Evolutionary conservation across 2,888 invertebrate genomes (phyloP).

Genomic region (Odontocerum albicorne): DNA sequence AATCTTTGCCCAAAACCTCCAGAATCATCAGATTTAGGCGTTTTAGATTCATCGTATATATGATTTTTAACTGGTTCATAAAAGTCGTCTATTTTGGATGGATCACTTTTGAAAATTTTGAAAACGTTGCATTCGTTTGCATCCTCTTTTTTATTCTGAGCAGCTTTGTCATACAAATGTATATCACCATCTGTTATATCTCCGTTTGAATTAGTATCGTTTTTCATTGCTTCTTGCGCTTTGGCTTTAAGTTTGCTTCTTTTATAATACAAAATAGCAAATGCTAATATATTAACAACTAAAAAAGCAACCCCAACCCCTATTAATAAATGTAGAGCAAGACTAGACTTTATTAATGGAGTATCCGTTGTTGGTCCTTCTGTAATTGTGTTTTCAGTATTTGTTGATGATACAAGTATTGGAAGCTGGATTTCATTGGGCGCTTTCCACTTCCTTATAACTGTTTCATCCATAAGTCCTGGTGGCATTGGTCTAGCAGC

Average conservation of each 20-base stretch:
- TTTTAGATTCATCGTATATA: slow-evolving; percentile 58
- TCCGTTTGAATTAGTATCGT: slow-evolving; percentile 53
- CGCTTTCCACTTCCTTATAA: slow-evolving; percentile 34
- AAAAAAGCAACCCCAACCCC: slow-evolving; percentile 71
- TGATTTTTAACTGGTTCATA: slow-evolving; percentile 56
- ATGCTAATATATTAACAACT: slow-evolving; percentile 70
- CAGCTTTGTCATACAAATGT: slow-evolving; percentile 41
- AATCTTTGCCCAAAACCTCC: slow-evolving; percentile 62
- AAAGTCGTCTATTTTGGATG: slow-evolving; percentile 51
- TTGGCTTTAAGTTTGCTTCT: slow-evolving; percentile 59
- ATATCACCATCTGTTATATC: slow-evolving; percentile 44
- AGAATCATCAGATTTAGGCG: slow-evolving; percentile 58
- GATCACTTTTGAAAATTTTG: slow-evolving; percentile 54
- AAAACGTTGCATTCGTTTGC: slow-evolving; percentile 62
- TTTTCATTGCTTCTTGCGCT: slow-evolving; percentile 51
- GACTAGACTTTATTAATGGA: slow-evolving; percentile 58
- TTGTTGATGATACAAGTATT: slow-evolving; percentile 18
- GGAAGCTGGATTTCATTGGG: slow-evolving; percentile 15
- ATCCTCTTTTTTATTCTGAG: slow-evolving; percentile 54
- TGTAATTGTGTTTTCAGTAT: slow-evolving; percentile 19
- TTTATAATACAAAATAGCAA: slow-evolving; percentile 68
- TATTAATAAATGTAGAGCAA: slow-evolving; percentile 64
- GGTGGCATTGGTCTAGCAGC: slow-evolving; percentile 42
- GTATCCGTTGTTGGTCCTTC: slow-evolving; percentile 38
- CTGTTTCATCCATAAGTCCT: slow-evolving; percentile 44